A percentile compares a stretch with the other conserved stretches of the same genome.
These are phyloP conservation scores for Porites cylindrica DNA, from an alignment of 92 coral and sea anemone genomes.

Conservation along the genomic window DNA sequence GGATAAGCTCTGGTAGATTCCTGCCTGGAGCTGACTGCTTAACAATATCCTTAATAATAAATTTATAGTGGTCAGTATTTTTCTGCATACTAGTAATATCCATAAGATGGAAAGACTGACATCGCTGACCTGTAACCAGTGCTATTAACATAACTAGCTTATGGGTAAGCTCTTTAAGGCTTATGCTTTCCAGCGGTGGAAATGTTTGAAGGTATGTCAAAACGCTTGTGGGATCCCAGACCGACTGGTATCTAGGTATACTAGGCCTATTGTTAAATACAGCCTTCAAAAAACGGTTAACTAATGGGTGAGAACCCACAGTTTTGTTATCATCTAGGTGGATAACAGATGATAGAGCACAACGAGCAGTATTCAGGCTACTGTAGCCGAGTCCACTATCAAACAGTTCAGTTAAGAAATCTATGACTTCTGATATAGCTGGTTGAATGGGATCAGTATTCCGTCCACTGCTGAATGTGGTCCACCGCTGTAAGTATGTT, in stretches of 20 bases:
- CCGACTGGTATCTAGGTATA: too few relatives aligned
- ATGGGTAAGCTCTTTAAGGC: constrained; percentile 36
- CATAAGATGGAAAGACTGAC: constrained; percentile 46
- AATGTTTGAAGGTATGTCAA: constrained; percentile 15
- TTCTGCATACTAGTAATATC: constrained; percentile 20
- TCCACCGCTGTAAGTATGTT: constrained; percentile 23
- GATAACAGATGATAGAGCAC: too few relatives aligned
- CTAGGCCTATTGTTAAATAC: too few relatives aligned
- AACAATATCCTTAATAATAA: too few relatives aligned
- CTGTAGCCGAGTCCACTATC: too few relatives aligned
- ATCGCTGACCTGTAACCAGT: constrained; percentile 49
- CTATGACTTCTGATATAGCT: constrained; percentile 13
- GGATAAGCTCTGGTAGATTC: too few relatives aligned
- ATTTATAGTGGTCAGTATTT: neutral
- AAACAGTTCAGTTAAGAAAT: too few relatives aligned
- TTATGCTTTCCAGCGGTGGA: constrained; percentile 5
- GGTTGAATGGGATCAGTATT: constrained; percentile 37
- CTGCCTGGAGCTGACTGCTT: too few relatives aligned
- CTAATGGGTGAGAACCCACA: too few relatives aligned
- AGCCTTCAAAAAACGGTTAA: too few relatives aligned
- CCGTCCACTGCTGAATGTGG: constrained; percentile 30
- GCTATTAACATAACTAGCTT: constrained; percentile 52
- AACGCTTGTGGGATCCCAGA: constrained; percentile 13
- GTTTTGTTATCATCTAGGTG: too few relatives aligned
- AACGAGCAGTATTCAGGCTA: too few relatives aligned